These are phyloP conservation scores for Conus ventricosus DNA, from an alignment of 1,140 invertebrate species.

Conservation along the genomic window DNA sequence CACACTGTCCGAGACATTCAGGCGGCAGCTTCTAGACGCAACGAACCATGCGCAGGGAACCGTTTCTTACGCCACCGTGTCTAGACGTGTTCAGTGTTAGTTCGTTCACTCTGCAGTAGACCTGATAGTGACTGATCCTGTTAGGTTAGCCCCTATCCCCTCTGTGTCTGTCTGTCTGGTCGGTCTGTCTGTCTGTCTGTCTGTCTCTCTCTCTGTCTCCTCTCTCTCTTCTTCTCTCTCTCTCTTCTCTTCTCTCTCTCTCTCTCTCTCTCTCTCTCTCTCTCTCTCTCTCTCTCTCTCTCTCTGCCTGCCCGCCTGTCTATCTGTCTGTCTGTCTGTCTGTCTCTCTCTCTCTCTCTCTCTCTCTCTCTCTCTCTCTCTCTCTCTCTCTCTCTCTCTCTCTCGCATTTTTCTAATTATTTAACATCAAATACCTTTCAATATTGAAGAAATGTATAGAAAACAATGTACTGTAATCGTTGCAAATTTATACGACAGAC, in stretches of 20 bases:
- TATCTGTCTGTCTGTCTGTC: too few relatives aligned
- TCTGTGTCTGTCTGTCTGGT: neutral
- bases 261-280: too few relatives aligned
- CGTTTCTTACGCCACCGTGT: neutral
- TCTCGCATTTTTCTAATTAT: neutral
- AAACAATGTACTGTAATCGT: too few relatives aligned
- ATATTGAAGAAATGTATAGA: neutral
- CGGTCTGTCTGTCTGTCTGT: neutral
- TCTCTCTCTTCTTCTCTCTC: too few relatives aligned
- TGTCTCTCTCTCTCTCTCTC: neutral
- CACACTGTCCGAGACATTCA: neutral
- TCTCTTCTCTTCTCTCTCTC: neutral
- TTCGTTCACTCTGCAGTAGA: neutral
- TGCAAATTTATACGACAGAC: too few relatives aligned
- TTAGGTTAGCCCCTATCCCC: too few relatives aligned
- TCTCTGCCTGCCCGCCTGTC: too few relatives aligned
- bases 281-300: too few relatives aligned
- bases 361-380: too few relatives aligned
- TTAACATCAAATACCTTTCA: neutral
- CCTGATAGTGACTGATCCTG: too few relatives aligned
- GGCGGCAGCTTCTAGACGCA: neutral
- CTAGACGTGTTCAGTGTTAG: neutral
- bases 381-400: too few relatives aligned
- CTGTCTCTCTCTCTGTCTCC: neutral
- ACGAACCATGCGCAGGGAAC: neutral